Base-by-base conservation (phyloP, 2,113 vertebrate species). In the Tragelaphus scriptus region DNA sequence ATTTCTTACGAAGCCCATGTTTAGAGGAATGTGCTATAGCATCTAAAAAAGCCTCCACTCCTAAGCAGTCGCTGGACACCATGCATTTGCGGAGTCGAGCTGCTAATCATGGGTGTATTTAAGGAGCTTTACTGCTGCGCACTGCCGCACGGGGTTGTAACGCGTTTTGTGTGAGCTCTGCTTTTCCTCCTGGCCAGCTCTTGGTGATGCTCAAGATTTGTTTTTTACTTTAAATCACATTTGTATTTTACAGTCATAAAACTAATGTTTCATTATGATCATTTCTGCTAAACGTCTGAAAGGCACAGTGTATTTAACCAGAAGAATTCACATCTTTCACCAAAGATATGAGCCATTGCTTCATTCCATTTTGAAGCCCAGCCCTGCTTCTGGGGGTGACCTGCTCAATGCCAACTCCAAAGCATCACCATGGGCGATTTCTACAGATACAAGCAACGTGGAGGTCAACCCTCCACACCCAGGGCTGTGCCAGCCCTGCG, bases 11-110 rank as follows among this genome's bases (percentile, higher is more conserved):
- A 93, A 94, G 91, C 90, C 93, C 40, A 26, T 85, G 75, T 85
- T 85, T 96, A 96, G 40, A 94, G 79, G 36, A 93, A 95, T 58
- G 91, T 85, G 86, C 51, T 84, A 28, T 19, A 93, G 85, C 53
- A 51, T 90, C 81, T 96, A 84, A 88, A 95, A 86, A 95, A 51
- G 81, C 94, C 85, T 92, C 88, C 65, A 12, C 92, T 94, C 92
- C 80, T 90, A 79, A 96, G 95, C 85, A 97, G 55, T 26, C 51
- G 30, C 36, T 56, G 81, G 47, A 85, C 19, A 88, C 81, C 40
- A 63, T 71, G 75, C 49, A 58, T 85, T 71, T 93, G 85, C 2
- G 51, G 65, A 88, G 30, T 47, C 47, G 92, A 85, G 36, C 88
- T 94, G 61, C 56, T 97, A 84, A 91, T 81, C 89, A 94, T 2